Conservation (phyloP, 2,113 vertebrate genomes). For the Piprites chloris region DNA sequence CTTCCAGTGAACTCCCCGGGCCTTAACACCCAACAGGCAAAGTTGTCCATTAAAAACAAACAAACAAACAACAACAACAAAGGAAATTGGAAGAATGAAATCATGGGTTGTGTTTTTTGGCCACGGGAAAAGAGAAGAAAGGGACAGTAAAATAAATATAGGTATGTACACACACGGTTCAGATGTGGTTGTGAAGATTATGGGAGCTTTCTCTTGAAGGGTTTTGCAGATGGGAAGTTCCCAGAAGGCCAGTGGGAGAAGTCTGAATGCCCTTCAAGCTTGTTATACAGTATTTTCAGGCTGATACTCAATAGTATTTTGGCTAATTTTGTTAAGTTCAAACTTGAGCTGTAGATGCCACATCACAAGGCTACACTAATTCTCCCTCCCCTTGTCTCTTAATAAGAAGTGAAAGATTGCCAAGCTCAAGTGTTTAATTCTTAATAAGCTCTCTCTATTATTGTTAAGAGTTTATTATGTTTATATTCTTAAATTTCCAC, state of each 20-base stretch:
- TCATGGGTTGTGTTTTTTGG: not conserved
- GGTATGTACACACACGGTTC: not conserved
- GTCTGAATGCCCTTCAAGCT: conserved; percentile 14
- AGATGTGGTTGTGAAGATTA: not conserved
- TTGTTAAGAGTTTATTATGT: conserved; percentile 48
- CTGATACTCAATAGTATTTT: conserved; percentile 7
- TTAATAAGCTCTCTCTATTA: conserved; percentile 6
- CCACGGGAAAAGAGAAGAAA: not conserved
- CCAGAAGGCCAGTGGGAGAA: conserved; percentile 13
- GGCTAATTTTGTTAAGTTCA: conserved; percentile 55
- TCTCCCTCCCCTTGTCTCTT: not conserved
- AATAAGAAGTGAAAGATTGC: not conserved
- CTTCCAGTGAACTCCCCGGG: not conserved
- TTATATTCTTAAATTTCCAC: conserved; percentile 54
- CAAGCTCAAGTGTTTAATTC: conserved; percentile 12
- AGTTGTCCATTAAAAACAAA: not conserved
- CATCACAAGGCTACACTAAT: conserved; percentile 58
- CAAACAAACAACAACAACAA: not conserved
- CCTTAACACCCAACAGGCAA: not conserved
- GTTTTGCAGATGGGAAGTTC: conserved; percentile 37
- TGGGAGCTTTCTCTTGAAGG: conserved; percentile 12
- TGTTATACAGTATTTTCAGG: conserved; percentile 25
- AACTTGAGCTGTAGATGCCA: conserved; percentile 50
- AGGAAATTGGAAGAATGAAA: not conserved
- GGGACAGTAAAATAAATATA: not conserved